Evolutionary conservation across 64 coral and sea anemone species (phyloP).

Genomic region (Montipora cactus): DNA sequence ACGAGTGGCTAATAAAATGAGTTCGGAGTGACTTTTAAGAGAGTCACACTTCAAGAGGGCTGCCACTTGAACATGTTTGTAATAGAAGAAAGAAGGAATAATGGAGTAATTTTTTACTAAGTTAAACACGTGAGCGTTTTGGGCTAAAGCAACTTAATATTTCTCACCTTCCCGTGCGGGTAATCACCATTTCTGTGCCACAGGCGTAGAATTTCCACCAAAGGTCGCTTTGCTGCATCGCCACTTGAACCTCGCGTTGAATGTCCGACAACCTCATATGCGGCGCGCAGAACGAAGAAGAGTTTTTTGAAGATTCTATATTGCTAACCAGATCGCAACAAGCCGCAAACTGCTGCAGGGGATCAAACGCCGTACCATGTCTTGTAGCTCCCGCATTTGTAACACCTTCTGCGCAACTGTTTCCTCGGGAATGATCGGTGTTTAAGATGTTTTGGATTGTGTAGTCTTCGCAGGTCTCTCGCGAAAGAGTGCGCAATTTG

Average conservation of each 20-base stretch:
- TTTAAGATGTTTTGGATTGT: constrained; percentile 38
- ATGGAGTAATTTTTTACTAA: background rate
- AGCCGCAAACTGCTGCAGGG: constrained; percentile 54
- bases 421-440: background rate
- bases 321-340: constrained; percentile 78
- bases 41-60: background rate
- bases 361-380: background rate
- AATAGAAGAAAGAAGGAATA: background rate
- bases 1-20: constrained; percentile 14
- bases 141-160: background rate
- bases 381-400: background rate
- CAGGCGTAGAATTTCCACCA: constrained; percentile 97
- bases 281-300: background rate
- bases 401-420: constrained; percentile 6
- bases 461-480: background rate
- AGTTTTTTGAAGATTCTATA: constrained; percentile 24
- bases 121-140: background rate
- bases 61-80: background rate
- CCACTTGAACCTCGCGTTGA: constrained; percentile 83
- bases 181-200: constrained; percentile 96
- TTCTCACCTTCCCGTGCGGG: constrained; percentile 89
- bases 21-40: constrained; percentile 35
- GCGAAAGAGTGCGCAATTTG: background rate
- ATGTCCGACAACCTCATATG: constrained; percentile 42
- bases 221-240: constrained; percentile 88